These are phyloP conservation scores for Drosophila rellima DNA, from an alignment of 2,888 invertebrate genomes.

Conservation along the genomic window DNA sequence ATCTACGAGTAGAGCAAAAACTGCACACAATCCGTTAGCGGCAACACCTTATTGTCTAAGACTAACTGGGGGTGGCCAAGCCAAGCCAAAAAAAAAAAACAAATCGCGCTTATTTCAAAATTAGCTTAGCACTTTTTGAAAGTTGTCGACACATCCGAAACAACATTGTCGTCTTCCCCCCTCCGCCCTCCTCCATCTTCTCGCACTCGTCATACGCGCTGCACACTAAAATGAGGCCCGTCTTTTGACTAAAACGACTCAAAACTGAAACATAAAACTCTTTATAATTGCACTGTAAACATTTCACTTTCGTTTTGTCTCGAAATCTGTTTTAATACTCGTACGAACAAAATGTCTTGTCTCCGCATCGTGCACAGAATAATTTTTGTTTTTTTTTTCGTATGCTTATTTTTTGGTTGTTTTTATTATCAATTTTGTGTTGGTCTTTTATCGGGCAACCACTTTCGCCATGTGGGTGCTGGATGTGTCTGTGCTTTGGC, in stretches of 20 bases:
- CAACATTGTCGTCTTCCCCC: constrained; percentile 1
- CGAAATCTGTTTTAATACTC: constrained; percentile 56
- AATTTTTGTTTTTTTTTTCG: constrained; percentile 46
- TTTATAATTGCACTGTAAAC: constrained; percentile 81
- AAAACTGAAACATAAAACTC: constrained; percentile 78
- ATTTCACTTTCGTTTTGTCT: constrained; percentile 75
- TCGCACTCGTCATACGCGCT: constrained; percentile 59
- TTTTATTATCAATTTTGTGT: constrained; percentile 24
- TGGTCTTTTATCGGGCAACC: constrained; percentile 21
- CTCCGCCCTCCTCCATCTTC: neutral
- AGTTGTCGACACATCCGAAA: constrained; percentile 54
- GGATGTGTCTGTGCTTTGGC: neutral
- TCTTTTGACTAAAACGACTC: constrained; percentile 23
- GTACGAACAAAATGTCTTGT: constrained; percentile 54
- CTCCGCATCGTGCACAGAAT: constrained; percentile 77
- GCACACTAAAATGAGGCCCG: constrained; percentile 67
- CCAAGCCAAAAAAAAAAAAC: constrained; percentile 22
- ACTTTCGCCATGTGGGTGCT: constrained; percentile 77
- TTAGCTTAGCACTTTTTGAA: constrained; percentile 80
- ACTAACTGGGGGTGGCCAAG: constrained; percentile 61
- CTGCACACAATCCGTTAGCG: constrained; percentile 43
- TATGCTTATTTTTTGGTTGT: constrained; percentile 6
- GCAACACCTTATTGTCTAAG: constrained; percentile 36
- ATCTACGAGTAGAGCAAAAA: constrained; percentile 10
- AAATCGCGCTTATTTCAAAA: constrained; percentile 46